A percentile compares a stretch with the other conserved stretches of the same genome.
These are phyloP conservation scores for Zoanthus sansibaricus DNA, from an alignment of 92 coral and sea anemone genomes.

Conservation along the genomic window DNA sequence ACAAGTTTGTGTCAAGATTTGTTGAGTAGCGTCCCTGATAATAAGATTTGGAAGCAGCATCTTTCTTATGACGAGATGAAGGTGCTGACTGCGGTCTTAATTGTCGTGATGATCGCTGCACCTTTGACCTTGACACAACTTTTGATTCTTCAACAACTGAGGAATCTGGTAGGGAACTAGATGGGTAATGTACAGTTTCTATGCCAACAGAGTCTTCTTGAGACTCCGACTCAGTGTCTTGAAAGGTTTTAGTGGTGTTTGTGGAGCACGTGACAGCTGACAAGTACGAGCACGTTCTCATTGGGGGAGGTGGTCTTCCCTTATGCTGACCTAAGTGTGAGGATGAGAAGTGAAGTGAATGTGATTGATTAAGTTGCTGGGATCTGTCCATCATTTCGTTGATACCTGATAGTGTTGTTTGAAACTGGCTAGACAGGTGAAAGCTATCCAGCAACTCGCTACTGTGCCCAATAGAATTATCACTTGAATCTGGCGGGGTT, in stretches of 20 bases:
- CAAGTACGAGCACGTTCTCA: conserved; percentile 81
- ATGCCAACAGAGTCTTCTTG: conserved; percentile 1
- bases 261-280: conserved; percentile 75
- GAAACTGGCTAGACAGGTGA: conserved; percentile 54
- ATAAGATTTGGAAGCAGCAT: conserved; percentile 17
- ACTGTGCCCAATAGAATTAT: conserved; percentile 66
- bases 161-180: conserved; percentile 66
- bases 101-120: conserved; percentile 40
- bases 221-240: conserved; percentile 2
- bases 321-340: conserved; percentile 27
- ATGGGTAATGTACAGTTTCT: conserved; percentile 57
- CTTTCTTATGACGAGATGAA: conserved; percentile 67
- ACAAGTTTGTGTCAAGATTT: conserved; percentile 3
- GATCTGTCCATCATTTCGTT: conserved; percentile 43
- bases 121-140: conserved; percentile 53
- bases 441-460: conserved; percentile 57
- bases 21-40: conserved; percentile 61
- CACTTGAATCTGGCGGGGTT: conserved; percentile 90
- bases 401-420: conserved; percentile 23
- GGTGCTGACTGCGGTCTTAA: conserved; percentile 93
- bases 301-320: conserved; percentile 78
- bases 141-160: conserved; percentile 52
- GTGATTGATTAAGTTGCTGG: conserved; percentile 17
- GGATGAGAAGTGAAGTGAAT: conserved; percentile 46
- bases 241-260: conserved; percentile 19